phyloP scores from a whole-genome alignment of 2,888 invertebrate genomes.

The Aphidius colemani region DNA sequence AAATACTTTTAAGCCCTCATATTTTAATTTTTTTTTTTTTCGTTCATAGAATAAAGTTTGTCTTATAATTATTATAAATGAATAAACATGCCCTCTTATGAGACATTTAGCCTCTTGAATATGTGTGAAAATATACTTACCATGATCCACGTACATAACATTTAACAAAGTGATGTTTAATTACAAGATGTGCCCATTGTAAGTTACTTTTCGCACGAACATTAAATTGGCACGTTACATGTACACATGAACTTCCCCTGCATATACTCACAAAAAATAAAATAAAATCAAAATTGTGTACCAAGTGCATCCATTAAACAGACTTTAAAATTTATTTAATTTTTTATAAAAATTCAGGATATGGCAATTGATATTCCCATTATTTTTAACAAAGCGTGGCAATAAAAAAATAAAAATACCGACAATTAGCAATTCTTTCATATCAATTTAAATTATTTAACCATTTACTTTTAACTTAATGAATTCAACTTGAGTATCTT shows the following conservation, averaged over 20 bases:
- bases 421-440: constrained; percentile 41
- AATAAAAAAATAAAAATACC: constrained; percentile 27
- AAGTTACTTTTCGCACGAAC: constrained; percentile 21
- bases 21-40: background rate
- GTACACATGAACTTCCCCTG: background rate
- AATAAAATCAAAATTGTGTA: background rate
- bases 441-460: constrained; percentile 53
- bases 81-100: background rate
- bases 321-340: background rate
- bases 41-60: background rate
- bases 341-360: constrained; percentile 9
- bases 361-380: constrained; percentile 20
- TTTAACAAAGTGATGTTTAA: constrained; percentile 14
- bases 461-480: constrained; percentile 40
- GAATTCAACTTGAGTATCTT: constrained; percentile 23
- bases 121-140: constrained; percentile 3
- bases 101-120: constrained; percentile 16
- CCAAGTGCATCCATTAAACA: background rate
- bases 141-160: background rate
- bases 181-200: constrained; percentile 26
- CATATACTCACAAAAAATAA: background rate
- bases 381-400: constrained; percentile 29
- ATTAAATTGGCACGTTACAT: constrained; percentile 23
- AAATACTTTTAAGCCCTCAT: background rate
- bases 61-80: background rate